Conservation (phyloP, 2,888 invertebrate genomes). For the Sarcophaga rosellei region DNA sequence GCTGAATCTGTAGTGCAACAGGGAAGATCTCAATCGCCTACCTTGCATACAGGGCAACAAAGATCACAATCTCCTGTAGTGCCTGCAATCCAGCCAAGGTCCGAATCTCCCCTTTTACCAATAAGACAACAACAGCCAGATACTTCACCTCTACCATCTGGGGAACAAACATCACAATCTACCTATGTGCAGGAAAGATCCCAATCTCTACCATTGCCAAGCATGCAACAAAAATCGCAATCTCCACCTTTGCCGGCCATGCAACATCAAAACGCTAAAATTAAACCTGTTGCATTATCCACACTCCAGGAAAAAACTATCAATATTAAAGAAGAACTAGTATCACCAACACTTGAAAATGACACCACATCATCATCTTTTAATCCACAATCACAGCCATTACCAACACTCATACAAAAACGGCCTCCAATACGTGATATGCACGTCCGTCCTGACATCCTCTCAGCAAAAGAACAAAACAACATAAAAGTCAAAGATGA, state of each 20-base stretch:
- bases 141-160: constrained; percentile 15
- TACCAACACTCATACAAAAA: constrained; percentile 64
- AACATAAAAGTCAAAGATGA: constrained; percentile 75
- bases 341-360: constrained; percentile 21
- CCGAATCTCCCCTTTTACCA: constrained; percentile 34
- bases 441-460: constrained; percentile 69
- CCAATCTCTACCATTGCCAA: constrained; percentile 33
- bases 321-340: constrained; percentile 24
- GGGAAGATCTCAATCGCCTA: constrained; percentile 43
- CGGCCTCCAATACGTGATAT: constrained; percentile 69
- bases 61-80: neutral
- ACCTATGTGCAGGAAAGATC: constrained; percentile 25
- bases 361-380: constrained; percentile 6
- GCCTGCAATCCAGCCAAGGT: neutral
- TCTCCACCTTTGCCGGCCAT: neutral
- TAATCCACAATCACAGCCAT: constrained; percentile 42
- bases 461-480: constrained; percentile 77
- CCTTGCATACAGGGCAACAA: constrained; percentile 29
- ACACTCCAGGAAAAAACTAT: neutral
- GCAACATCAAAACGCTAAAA: neutral
- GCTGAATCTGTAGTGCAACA: constrained; percentile 68
- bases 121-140: constrained; percentile 43
- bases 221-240: constrained; percentile 6
- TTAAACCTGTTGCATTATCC: neutral
- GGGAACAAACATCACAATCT: constrained; percentile 46